Base-by-base conservation (phyloP, 2,113 vertebrate genomes). In the Pseudorasbora parva region DNA sequence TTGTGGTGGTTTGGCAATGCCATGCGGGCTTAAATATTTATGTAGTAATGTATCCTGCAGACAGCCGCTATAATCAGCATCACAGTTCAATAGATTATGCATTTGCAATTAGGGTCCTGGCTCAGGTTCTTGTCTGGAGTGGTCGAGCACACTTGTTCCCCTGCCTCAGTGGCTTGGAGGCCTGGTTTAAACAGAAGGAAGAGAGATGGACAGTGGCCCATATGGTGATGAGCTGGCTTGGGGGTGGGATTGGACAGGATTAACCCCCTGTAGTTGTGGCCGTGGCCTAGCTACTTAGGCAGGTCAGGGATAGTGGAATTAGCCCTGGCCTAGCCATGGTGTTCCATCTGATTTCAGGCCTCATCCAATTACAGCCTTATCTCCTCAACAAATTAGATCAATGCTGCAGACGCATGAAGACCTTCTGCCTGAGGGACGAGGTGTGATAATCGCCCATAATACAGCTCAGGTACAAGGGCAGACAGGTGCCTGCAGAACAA, bases 321-420 rank as follows among this genome's bases (percentile, higher is more conserved):
- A 95, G 91, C 91, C 88, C 89, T 71, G 74, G 75, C 54, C 33
- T 19, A 30, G 86, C 91, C 92, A 88, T 92, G 90, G 88, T 92
- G 90, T 91, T 93, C 92, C 93, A 91, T 92, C 90, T 91, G 88
- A 93, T 93, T 93, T 91, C 88, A 94, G 93, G 92, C 92, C 89
- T 94, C 91, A 93, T 95, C 94, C 95, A 94, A 95, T 96, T 96
- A 95, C 90, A 89, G 90, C 88, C 91, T 94, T 94, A 93, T 95
- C 94, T 96, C 93, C 89, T 89, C 85, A 90, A 91, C 93, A 92
- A 91, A 93, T 93, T 89, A 93, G 93, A 94, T 93, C 93, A 93
- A 92, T 93, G 89, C 88, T 88, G 84, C 84, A 86, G 88, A 88
- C 89, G 89, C 89, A 91, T 82, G 80, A 81, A 90, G 89, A 91